Evolutionary conservation across 2,113 vertebrate genomes (phyloP).

Genomic region (Pteropus alecto): DNA sequence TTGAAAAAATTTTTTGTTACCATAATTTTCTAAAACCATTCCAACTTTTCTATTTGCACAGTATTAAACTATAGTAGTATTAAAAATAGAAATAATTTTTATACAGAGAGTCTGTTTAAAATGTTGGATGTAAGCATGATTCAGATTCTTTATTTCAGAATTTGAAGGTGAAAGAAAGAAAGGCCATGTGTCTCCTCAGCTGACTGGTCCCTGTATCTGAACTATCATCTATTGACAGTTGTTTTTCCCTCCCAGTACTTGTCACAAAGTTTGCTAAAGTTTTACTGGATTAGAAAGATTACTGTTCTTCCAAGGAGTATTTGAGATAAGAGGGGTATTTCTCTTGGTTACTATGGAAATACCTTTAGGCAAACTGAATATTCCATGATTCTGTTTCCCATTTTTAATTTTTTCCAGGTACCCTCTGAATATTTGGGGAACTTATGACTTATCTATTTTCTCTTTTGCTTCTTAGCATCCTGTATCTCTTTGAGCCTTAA

Average conservation of each 20-base stretch:
- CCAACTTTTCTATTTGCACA: neutral
- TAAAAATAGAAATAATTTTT: conserved; percentile 18
- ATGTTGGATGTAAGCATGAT: neutral
- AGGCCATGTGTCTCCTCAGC: neutral
- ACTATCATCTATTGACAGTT: neutral
- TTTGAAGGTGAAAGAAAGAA: neutral
- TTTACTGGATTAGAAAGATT: neutral
- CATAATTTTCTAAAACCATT: neutral
- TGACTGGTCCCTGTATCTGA: neutral
- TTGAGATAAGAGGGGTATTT: neutral
- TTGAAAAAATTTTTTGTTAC: neutral
- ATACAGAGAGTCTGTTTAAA: neutral
- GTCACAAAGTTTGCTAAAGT: neutral
- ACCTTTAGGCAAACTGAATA: neutral
- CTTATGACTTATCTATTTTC: neutral
- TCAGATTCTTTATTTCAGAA: neutral
- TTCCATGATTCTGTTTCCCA: neutral
- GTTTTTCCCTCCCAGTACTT: neutral
- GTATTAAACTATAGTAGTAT: neutral
- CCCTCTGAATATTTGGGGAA: neutral
- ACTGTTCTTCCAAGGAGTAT: neutral
- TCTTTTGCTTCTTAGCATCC: neutral
- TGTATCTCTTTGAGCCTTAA: neutral
- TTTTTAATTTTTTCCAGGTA: neutral
- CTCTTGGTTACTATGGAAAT: neutral